Conservation (phyloP, 35 echinoderm and acorn worm species). For the Diadema setosum region DNA sequence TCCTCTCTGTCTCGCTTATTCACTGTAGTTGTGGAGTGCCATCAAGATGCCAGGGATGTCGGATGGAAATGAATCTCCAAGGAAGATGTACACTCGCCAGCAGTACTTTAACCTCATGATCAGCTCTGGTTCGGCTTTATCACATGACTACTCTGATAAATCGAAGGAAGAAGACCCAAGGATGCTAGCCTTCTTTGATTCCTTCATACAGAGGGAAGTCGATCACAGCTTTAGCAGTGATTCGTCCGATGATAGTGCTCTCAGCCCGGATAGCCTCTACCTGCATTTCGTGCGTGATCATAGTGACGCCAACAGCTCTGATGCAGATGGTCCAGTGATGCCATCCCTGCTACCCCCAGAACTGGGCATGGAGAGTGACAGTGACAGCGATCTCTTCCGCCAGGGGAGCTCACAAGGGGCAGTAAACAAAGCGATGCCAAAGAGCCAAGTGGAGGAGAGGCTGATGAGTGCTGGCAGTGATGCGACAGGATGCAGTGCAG, state of each 20-base stretch:
- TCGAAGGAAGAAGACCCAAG: slow-evolving; percentile 92
- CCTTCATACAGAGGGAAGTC: slow-evolving; percentile 86
- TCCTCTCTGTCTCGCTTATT: too few relatives aligned
- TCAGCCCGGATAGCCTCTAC: slow-evolving; percentile 72
- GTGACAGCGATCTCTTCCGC: neutral
- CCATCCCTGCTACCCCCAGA: slow-evolving; percentile 14
- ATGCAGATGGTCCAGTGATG: neutral
- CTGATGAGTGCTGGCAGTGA: slow-evolving; percentile 7
- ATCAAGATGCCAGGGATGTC: slow-evolving; percentile 60
- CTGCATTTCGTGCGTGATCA: slow-evolving; percentile 66
- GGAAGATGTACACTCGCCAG: slow-evolving; percentile 88
- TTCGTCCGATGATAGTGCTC: slow-evolving; percentile 76
- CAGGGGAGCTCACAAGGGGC: neutral
- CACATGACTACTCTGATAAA: slow-evolving; percentile 88
- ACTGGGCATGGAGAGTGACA: slow-evolving; percentile 2
- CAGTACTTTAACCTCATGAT: slow-evolving; percentile 96
- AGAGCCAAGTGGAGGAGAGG: neutral
- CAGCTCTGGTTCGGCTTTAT: slow-evolving; percentile 77
- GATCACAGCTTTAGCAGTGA: slow-evolving; percentile 83
- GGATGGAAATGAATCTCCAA: slow-evolving; percentile 32
- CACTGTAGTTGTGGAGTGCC: slow-evolving; percentile 93
- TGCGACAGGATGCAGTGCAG: neutral
- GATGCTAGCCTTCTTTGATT: slow-evolving; percentile 99
- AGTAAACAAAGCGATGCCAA: neutral
- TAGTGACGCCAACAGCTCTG: slow-evolving; percentile 41